Evolutionary conservation across 2,888 invertebrate genomes (phyloP).

Genomic region (Scaptomyza reducta): DNA sequence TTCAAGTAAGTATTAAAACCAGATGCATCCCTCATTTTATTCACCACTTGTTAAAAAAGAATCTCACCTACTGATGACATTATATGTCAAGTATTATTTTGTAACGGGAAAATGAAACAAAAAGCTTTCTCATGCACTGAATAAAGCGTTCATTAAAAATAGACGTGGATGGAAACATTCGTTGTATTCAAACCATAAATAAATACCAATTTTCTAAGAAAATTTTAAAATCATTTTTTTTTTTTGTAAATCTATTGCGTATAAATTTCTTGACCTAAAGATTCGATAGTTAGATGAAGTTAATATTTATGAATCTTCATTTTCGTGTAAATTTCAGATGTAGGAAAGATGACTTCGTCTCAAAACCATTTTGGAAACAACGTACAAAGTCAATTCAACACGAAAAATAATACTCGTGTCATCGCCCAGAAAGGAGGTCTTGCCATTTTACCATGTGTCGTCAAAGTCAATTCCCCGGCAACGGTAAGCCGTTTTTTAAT

Average conservation of each 20-base stretch:
- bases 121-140: neutral
- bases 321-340: conserved; percentile 61
- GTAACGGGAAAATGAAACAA: neutral
- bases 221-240: too few relatives aligned
- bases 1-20: conserved; percentile 72
- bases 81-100: neutral
- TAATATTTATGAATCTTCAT: too few relatives aligned
- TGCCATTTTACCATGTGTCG: conserved; percentile 84
- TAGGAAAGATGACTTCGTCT: conserved; percentile 82
- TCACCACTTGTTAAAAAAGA: neutral
- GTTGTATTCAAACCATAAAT: too few relatives aligned
- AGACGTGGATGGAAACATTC: neutral
- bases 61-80: neutral
- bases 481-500: conserved; percentile 77
- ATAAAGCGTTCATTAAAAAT: neutral
- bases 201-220: too few relatives aligned
- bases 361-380: conserved; percentile 82
- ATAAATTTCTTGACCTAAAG: too few relatives aligned
- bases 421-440: conserved; percentile 84
- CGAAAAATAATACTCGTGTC: conserved; percentile 84
- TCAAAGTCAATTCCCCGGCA: conserved; percentile 84
- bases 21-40: neutral
- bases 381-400: conserved; percentile 82
- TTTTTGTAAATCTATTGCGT: too few relatives aligned
- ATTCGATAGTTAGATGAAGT: too few relatives aligned